Evolutionary conservation across 2,888 invertebrate species (phyloP).

Genomic region (Heliconius erato): DNA sequence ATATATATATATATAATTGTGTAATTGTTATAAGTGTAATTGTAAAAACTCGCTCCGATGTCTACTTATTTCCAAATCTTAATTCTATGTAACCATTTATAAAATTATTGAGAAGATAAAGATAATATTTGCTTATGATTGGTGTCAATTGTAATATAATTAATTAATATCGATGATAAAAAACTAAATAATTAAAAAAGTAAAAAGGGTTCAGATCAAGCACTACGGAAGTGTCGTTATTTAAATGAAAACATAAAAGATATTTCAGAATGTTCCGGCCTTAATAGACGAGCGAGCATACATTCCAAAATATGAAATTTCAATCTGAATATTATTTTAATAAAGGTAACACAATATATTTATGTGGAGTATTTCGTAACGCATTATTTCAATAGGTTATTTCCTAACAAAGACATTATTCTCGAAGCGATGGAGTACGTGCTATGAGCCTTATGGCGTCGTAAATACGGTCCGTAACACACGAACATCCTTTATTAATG

Average conservation of each 20-base stretch:
- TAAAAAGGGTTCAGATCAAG: background rate
- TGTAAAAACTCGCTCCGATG: too few relatives aligned
- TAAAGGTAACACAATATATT: constrained; percentile 16
- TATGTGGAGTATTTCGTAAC: constrained; percentile 7
- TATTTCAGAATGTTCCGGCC: background rate
- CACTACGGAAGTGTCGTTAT: background rate
- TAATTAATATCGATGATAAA: too few relatives aligned
- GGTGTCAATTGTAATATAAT: too few relatives aligned
- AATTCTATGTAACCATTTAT: too few relatives aligned
- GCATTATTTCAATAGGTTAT: constrained; percentile 34
- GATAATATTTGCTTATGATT: too few relatives aligned
- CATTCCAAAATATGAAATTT: background rate
- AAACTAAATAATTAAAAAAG: too few relatives aligned
- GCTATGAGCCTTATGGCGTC: constrained; percentile 6
- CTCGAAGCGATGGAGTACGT: constrained; percentile 8
- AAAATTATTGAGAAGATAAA: too few relatives aligned
- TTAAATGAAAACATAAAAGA: background rate
- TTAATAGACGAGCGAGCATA: background rate
- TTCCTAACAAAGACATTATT: constrained; percentile 34
- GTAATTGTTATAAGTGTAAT: too few relatives aligned
- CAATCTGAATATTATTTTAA: constrained; percentile 1
- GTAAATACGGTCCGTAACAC: constrained; percentile 34
- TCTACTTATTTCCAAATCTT: too few relatives aligned
- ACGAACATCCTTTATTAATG: constrained; percentile 27
- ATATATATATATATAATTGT: too few relatives aligned